Conservation (phyloP, 1,140 invertebrate genomes). For the Cyphomyrmex costatus region DNA sequence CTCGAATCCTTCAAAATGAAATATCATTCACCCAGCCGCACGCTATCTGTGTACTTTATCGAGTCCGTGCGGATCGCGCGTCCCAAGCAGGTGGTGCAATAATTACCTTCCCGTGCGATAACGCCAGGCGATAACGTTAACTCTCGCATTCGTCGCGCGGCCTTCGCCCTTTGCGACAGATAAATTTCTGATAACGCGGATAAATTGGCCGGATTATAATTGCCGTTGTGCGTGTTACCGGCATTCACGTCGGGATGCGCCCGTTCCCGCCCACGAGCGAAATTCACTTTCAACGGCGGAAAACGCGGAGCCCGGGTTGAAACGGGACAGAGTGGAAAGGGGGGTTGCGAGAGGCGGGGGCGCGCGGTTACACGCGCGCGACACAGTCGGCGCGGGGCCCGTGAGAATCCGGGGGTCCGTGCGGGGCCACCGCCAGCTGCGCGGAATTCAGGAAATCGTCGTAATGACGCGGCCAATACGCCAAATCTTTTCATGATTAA, state of each 20-base stretch:
- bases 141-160: slow-evolving; percentile 64
- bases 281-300: slow-evolving; percentile 66
- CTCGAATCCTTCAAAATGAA: slow-evolving; percentile 18
- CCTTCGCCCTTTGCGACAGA: slow-evolving; percentile 74
- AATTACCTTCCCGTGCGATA: slow-evolving; percentile 72
- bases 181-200: slow-evolving; percentile 83
- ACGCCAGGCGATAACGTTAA: slow-evolving; percentile 72
- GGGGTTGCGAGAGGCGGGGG: neutral
- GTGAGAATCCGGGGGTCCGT: slow-evolving; percentile 77
- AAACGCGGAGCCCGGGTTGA: slow-evolving; percentile 25
- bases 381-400: slow-evolving; percentile 53
- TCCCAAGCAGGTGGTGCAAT: slow-evolving; percentile 75
- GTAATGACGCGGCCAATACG: slow-evolving; percentile 67
- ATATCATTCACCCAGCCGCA: slow-evolving; percentile 34
- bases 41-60: slow-evolving; percentile 62
- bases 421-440: slow-evolving; percentile 64
- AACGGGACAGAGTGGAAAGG: neutral
- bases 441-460: slow-evolving; percentile 80
- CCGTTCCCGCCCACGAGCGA: slow-evolving; percentile 15
- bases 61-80: slow-evolving; percentile 57
- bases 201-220: slow-evolving; percentile 86
- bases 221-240: slow-evolving; percentile 86
- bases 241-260: slow-evolving; percentile 61
- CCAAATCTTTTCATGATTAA: slow-evolving; percentile 76
- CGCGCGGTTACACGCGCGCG: slow-evolving; percentile 69